Evolutionary conservation across 2,113 vertebrate species (phyloP).

Genomic region (Phyllostomus hastatus): DNA sequence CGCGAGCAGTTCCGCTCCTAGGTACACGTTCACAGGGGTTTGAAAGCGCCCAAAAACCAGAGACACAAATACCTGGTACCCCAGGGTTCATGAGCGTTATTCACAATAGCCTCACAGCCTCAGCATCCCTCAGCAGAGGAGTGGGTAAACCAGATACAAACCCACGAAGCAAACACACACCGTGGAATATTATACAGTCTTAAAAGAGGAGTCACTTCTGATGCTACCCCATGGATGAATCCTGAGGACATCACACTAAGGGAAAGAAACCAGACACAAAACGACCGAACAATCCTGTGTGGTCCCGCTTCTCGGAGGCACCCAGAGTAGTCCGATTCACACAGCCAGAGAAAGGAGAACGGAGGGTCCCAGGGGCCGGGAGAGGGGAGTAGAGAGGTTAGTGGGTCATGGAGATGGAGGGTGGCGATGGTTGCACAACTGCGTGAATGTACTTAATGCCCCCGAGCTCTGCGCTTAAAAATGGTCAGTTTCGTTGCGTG

Average conservation of each 20-base stretch:
- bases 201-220: neutral
- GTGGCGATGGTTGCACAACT: rapidly evolving
- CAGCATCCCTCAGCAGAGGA: neutral
- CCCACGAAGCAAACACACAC: neutral
- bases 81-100: neutral
- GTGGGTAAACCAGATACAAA: neutral
- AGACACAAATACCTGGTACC: too few species aligned
- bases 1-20: neutral
- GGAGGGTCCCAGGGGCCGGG: rapidly evolving
- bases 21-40: neutral
- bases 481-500: neutral
- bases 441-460: neutral
- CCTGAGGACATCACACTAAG: neutral
- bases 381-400: rapidly evolving
- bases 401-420: neutral
- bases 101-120: neutral
- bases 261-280: neutral
- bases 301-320: neutral
- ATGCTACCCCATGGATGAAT: neutral
- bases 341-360: neutral
- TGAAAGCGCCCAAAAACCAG: neutral
- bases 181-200: neutral
- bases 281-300: neutral
- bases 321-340: neutral
- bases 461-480: neutral